Evolutionary conservation across 1,140 invertebrate species (phyloP).

Genomic region (Diorhabda sublineata): DNA sequence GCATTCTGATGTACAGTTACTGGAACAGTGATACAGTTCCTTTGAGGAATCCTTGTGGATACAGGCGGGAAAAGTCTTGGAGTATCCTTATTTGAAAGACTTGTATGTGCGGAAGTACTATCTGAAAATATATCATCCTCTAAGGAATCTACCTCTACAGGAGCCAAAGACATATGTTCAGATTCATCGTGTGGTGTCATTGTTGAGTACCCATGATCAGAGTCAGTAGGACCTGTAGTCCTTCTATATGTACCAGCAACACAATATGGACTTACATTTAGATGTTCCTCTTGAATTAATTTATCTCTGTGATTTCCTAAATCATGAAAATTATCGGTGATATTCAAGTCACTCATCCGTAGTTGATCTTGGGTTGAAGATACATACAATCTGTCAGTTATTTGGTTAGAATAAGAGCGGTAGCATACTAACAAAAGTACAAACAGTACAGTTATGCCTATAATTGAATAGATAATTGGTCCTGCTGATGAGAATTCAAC

Average conservation of each 20-base stretch:
- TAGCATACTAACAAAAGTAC: constrained; percentile 63
- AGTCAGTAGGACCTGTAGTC: constrained; percentile 75
- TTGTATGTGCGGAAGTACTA: constrained; percentile 57
- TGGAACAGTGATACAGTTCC: constrained; percentile 73
- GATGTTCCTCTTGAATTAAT: constrained; percentile 51
- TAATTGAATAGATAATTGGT: constrained; percentile 58
- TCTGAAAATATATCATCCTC: constrained; percentile 58
- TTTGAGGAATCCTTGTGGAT: constrained; percentile 52
- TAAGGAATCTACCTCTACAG: constrained; percentile 56
- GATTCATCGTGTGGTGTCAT: constrained; percentile 87
- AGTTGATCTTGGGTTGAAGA: constrained; percentile 51
- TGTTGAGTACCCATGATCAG: constrained; percentile 91
- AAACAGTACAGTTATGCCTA: constrained; percentile 58
- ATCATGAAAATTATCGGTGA: constrained; percentile 52
- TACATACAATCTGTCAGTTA: constrained; percentile 50
- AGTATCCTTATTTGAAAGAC: constrained; percentile 51
- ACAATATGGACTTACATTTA: constrained; percentile 78
- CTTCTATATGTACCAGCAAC: constrained; percentile 77
- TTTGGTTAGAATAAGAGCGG: constrained; percentile 56
- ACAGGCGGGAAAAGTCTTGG: constrained; percentile 40
- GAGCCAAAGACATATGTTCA: constrained; percentile 71
- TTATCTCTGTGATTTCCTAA: constrained; percentile 58
- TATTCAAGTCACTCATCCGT: constrained; percentile 45
- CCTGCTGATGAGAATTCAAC: constrained; percentile 58
- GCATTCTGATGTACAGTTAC: constrained; percentile 83